phyloP scores from a whole-genome alignment of 2,888 invertebrate species.

The Caenorhabditis sp. region DNA sequence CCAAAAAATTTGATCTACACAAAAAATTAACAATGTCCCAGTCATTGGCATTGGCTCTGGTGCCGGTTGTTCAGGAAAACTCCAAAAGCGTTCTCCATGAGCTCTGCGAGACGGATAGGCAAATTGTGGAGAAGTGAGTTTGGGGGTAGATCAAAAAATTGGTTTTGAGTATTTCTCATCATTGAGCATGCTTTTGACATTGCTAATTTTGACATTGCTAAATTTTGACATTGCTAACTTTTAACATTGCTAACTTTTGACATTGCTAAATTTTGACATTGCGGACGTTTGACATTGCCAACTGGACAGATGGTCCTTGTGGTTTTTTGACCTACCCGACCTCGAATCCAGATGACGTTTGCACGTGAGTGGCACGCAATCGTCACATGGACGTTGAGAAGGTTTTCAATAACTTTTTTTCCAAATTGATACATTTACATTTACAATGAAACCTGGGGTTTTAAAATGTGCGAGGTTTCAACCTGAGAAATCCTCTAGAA shows the following conservation, averaged over 20 bases:
- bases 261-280: too few species aligned
- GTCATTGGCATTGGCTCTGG: too few species aligned
- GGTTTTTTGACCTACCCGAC: background rate
- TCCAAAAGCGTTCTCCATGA: slow-evolving; percentile 3
- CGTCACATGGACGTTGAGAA: background rate
- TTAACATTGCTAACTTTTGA: too few species aligned
- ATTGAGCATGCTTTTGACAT: too few species aligned
- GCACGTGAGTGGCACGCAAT: background rate
- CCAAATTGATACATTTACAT: too few species aligned
- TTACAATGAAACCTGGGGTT: too few species aligned
- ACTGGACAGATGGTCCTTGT: background rate
- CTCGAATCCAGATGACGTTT: background rate
- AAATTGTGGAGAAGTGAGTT: slow-evolving; percentile 42
- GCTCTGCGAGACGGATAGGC: slow-evolving; percentile 36
- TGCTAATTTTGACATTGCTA: too few species aligned
- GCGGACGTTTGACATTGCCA: too few species aligned
- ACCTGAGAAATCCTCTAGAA: too few species aligned
- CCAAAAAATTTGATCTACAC: background rate
- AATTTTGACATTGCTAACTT: too few species aligned
- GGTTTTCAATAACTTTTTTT: background rate
- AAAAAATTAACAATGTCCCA: background rate
- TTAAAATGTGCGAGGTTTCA: too few species aligned
- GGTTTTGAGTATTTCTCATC: too few species aligned
- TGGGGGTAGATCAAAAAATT: background rate
- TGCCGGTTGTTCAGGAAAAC: background rate